Evolutionary conservation across 2,113 vertebrate genomes (phyloP), one percentile per base, ranked within the genome.

Genomic region (Lophotis ruficrista): DNA sequence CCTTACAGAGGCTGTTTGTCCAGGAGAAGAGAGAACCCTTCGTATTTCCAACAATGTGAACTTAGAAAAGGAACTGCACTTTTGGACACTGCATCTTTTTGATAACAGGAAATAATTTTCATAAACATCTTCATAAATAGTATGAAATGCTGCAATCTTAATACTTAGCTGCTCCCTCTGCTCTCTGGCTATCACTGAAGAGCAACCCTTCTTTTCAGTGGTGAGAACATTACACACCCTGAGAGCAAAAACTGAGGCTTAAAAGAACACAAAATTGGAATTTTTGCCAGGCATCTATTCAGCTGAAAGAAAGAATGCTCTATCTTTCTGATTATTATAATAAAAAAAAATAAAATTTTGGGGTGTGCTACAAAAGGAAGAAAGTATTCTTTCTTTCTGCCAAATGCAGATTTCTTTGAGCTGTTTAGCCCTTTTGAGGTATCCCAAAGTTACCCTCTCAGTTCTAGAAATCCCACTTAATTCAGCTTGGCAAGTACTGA

Each of bases 1-100:
- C 61, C 70, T 87, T 79, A 53, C 43, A 93, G 90, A 84, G 83
- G 69, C 83, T 78, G 71, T 81, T 86, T 90, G 80, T 87, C 53
- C 83, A 72, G 50, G 23, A 66, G 48, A 89, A 87, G 68, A 89
- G 76, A 86, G 35, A 86, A 25, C 41, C 24, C 62, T 61, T 72
- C 61, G 10, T 79, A 48, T 72, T 94, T 60, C 45, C 70, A 56
- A 8, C 28, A 47, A 9, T 24, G 4, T 47, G 51, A 82, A 56
- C 11, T 87, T 84, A 65, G 5, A 89, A 84, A 31, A 37, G 45
- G 27, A 89, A 47, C 15, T 87, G 38, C 53, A 33, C 41, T 91
- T 92, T 61, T 91, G 48, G 53, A 45, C 47, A 11, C 3, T 65
- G 51, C 2, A 2, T 75, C 69, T 82, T 92, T 92, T 84, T 38